A percentile compares a stretch with the other conserved stretches of the same genome.
These are phyloP conservation scores for Cavia porcellus DNA, from an alignment of 2,113 vertebrate genomes.

Conservation along the genomic window DNA sequence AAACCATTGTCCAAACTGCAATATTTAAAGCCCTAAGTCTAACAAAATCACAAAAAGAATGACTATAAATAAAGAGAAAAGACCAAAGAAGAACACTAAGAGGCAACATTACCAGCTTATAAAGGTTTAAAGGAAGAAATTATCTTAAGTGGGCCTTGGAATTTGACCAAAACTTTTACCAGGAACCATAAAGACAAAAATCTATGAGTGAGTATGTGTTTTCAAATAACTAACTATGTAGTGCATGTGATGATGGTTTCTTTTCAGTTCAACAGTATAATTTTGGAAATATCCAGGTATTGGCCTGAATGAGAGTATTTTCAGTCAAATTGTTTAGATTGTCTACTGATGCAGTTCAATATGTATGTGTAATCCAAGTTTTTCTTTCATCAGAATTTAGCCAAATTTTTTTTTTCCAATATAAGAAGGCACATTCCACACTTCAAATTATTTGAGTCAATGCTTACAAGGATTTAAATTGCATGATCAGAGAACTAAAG, in stretches of 20 bases:
- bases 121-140: not conserved
- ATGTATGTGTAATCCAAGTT: not conserved
- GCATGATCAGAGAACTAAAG: not conserved
- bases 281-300: not conserved
- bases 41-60: not conserved
- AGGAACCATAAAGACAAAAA: not conserved
- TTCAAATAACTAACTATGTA: slow-evolving; percentile 23
- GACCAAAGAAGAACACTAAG: not conserved
- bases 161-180: not conserved
- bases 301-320: not conserved
- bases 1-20: not conserved
- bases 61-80: not conserved
- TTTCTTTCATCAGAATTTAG: not conserved
- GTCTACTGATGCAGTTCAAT: not conserved
- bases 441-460: not conserved
- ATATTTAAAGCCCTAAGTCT: not conserved
- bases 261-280: not conserved
- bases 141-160: not conserved
- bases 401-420: not conserved
- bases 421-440: not conserved
- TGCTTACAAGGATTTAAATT: not conserved
- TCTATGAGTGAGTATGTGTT: not conserved
- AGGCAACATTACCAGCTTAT: not conserved
- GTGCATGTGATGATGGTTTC: not conserved
- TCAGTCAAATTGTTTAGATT: not conserved